These are phyloP conservation scores for Agapetus fuscipes DNA, from an alignment of 2,888 invertebrate genomes.

Conservation along the genomic window DNA sequence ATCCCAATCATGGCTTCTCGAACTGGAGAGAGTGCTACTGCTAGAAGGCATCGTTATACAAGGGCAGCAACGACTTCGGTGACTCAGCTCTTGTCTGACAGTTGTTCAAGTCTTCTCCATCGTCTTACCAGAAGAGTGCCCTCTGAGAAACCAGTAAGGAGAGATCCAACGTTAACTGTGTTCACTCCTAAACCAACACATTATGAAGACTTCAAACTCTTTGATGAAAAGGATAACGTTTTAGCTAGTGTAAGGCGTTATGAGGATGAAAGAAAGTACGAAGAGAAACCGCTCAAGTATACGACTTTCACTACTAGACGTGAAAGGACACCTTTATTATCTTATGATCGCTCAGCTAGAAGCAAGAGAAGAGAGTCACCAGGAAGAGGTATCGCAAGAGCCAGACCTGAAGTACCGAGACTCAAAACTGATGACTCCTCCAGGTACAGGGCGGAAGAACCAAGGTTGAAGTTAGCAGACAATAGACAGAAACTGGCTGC, in stretches of 20 bases:
- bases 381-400: conserved; percentile 25
- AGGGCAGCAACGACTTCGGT: conserved; percentile 73
- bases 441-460: conserved; percentile 10
- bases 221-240: conserved; percentile 30
- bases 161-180: conserved; percentile 21
- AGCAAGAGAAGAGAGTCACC: conserved; percentile 21
- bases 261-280: conserved; percentile 32
- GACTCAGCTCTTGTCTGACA: conserved; percentile 76
- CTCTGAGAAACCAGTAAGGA: conserved; percentile 53
- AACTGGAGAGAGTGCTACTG: conserved; percentile 31
- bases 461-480: conserved; percentile 33
- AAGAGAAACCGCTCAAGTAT: conserved; percentile 25
- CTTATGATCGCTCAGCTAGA: conserved; percentile 5
- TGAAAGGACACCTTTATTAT: conserved; percentile 11
- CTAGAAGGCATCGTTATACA: conserved; percentile 61
- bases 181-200: conserved; percentile 32
- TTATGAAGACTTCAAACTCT: conserved; percentile 36
- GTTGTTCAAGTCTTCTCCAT: conserved; percentile 77
- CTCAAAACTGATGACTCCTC: conserved; percentile 34
- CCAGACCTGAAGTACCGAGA: conserved; percentile 27
- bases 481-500: conserved; percentile 32
- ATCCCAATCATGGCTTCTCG: conserved; percentile 29
- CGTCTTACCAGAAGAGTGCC: conserved; percentile 71
- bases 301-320: conserved; percentile 35
- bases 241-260: conserved; percentile 37